Base-by-base conservation (phyloP, 2,113 vertebrate genomes). In the Melospiza georgiana region DNA sequence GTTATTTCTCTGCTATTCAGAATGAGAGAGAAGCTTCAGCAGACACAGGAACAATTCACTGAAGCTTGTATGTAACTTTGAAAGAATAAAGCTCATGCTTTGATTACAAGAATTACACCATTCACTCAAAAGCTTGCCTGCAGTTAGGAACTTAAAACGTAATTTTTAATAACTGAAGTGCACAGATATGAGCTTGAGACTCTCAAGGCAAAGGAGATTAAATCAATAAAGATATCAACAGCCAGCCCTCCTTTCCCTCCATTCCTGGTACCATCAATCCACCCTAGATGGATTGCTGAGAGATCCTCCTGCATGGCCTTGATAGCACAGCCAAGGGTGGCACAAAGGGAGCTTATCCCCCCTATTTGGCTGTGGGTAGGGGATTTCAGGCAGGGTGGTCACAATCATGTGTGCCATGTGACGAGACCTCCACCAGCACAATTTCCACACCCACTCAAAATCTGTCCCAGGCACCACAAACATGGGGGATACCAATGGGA, bases 391-490 rank as follows among this genome's bases (percentile, higher is more conserved):
- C 6, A 7, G 4, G 20, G 19, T 24, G 44, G 24, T 44, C 49
- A 63, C 1, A 0, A 23, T 57, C 18, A 43, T 3, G 7, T 4
- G 3, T 41, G 54, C 17, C 78, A 39, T 0, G 0, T 35, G 41
- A n/a, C 2, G 3, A 76, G 31, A 82, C 11, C 12, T 15, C 1
- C 0, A 10, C 19, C 63, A 76, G n/a, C 48, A 61, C 33, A 68
- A 21, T n/a, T 65, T 49, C 21, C 25, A 22, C 4, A 44, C 9
- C 19, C 58, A 61, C 19, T 6, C 8, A 55, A 79, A 80, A 30
- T 49, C n/a, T 61, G 9, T n/a, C 52, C 19, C 71, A 65, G 44
- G 15, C 33, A 81, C 54, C 28, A 44, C 7, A 57, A 84, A 63
- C 17, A 44, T 0, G 12, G 25, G 17, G 21, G 23, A 84, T 39